Base-by-base conservation (phyloP, 1,140 invertebrate species). In the Drosophila nebulosa region DNA sequence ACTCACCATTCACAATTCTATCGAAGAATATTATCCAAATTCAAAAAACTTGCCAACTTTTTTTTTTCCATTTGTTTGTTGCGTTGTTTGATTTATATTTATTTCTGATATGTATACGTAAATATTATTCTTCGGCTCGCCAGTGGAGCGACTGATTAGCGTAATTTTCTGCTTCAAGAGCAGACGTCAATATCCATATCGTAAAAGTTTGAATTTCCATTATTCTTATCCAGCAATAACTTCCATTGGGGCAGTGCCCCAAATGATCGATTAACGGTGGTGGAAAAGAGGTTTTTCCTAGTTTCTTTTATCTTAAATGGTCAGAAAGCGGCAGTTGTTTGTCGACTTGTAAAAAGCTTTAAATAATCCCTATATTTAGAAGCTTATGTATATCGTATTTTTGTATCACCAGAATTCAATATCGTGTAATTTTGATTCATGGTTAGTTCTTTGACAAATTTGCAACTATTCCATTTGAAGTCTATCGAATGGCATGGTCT, bases 91-190 rank as follows among this genome's bases (percentile, higher is more conserved):
- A 88, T 88, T 88, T 88, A 88, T 88, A 88, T 88, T 88, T 88
- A 88, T 83, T 79, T 65, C 75, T 81, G 70, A 59, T 55, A n/a
- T n/a, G n/a, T n/a, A 58, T 72, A 66, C 46, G 61, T 51, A 46
- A 46, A 46, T 46, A 46, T 46, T 46, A 42, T 58, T 64, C 14
- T 53, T 67, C 64, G 32, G 55, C 39, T 86, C 83, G 83, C 83
- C 78, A 86, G 66, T 73, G 69, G 70, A 85, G 69, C 81, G 78
- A 86, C 83, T 86, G 81, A 86, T 86, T 86, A 86, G 83, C 62
- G 84, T 71, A 86, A 86, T 86, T 86, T 86, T 86, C 78, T 70
- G 81, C 57, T 65, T 78, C 16, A 7, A 26, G 14, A 55, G 67
- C 64, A 51, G 73, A 35, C 57, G 51, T 42, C 53, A 59, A 69